These are phyloP conservation scores for Nemotelus pantherinus DNA, from an alignment of 2,888 invertebrate species.

Conservation along the genomic window DNA sequence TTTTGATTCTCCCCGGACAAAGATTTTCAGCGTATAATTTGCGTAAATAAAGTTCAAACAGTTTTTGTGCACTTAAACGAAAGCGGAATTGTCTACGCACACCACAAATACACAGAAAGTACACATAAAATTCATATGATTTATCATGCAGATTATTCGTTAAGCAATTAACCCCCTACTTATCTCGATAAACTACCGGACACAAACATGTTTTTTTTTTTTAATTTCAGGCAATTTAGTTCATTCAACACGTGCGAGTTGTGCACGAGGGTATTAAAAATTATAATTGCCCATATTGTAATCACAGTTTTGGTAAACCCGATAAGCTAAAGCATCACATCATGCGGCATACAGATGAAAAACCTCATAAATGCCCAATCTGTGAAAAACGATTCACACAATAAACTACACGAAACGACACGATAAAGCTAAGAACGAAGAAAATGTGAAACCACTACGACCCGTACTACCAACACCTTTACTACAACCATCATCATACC, in stretches of 20 bases:
- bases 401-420: conserved; percentile 40
- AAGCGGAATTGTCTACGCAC: too few species aligned
- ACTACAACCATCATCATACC: neutral
- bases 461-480: too few species aligned
- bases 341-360: conserved; percentile 49
- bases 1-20: too few species aligned
- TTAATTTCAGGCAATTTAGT: conserved; percentile 43
- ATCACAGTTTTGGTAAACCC: conserved; percentile 44
- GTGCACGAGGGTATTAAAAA: conserved; percentile 45
- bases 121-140: too few species aligned
- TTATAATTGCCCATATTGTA: conserved; percentile 45
- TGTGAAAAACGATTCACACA: conserved; percentile 48
- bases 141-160: too few species aligned
- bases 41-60: too few species aligned
- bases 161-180: too few species aligned
- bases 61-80: too few species aligned
- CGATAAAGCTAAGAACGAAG: conserved; percentile 24
- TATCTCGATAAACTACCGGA: too few species aligned
- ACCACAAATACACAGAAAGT: too few species aligned
- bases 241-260: conserved; percentile 37
- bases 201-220: too few species aligned
- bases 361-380: conserved; percentile 39
- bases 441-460: conserved; percentile 6
- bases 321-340: conserved; percentile 46
- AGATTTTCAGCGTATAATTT: too few species aligned